These are phyloP conservation scores for Drepana arcuata DNA, from an alignment of 1,140 invertebrate genomes.

Conservation along the genomic window DNA sequence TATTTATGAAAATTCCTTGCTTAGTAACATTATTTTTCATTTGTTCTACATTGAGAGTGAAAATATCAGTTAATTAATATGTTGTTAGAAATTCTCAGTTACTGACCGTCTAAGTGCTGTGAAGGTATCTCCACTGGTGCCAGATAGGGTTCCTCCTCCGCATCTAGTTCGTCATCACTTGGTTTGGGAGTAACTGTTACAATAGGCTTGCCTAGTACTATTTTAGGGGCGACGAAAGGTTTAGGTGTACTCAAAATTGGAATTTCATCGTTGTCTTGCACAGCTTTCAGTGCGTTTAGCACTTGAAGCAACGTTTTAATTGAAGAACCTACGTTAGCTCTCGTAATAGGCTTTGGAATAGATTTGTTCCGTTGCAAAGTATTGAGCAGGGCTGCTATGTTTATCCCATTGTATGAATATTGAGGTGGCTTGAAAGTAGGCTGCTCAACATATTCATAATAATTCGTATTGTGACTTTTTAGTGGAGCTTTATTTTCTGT, in stretches of 20 bases:
- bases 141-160: constrained; percentile 46
- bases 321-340: constrained; percentile 83
- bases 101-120: constrained; percentile 59
- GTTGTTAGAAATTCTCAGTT: no score
- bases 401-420: constrained; percentile 26
- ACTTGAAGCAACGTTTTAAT: constrained; percentile 83
- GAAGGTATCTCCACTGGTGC: constrained; percentile 49
- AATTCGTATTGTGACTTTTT: constrained; percentile 27
- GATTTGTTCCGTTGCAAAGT: constrained; percentile 81
- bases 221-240: constrained; percentile 35
- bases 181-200: constrained; percentile 2
- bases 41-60: no score
- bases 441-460: constrained; percentile 36
- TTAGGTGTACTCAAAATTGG: constrained; percentile 48
- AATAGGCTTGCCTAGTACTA: constrained; percentile 14
- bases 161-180: constrained; percentile 19
- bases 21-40: no score
- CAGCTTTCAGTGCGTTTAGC: constrained; percentile 76
- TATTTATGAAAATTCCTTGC: no score
- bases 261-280: constrained; percentile 45
- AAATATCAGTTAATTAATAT: no score
- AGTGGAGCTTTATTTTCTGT: constrained; percentile 13
- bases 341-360: constrained; percentile 80
- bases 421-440: constrained; percentile 22
- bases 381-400: constrained; percentile 67